These are phyloP conservation scores for Pelecanus crispus DNA, from an alignment of 2,113 vertebrate genomes.

Conservation along the genomic window DNA sequence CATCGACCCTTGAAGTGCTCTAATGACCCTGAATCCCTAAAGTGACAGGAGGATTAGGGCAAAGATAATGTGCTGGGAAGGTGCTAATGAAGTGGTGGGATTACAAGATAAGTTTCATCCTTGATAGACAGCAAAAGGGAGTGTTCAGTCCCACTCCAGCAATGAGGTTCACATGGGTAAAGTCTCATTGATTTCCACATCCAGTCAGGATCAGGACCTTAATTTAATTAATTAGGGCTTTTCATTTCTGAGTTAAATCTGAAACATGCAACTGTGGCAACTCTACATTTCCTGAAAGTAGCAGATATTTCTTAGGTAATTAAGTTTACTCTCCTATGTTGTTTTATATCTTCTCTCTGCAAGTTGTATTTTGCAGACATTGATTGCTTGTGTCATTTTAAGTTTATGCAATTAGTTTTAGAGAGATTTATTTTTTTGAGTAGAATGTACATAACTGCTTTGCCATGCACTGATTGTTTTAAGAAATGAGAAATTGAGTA, in stretches of 20 bases:
- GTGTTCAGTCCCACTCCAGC: not conserved
- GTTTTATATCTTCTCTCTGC: not conserved
- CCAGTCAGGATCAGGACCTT: not conserved
- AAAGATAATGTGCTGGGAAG: constrained; percentile 64
- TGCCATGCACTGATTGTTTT: not conserved
- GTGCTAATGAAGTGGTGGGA: constrained; percentile 77
- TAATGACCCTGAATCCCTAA: constrained; percentile 83
- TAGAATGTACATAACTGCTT: not conserved
- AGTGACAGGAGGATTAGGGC: constrained; percentile 61
- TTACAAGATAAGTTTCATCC: constrained; percentile 32
- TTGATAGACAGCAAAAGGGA: not conserved
- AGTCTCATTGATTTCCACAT: not conserved
- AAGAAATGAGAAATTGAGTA: not conserved
- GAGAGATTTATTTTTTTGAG: not conserved
- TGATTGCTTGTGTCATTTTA: not conserved
- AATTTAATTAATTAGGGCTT: constrained; percentile 28
- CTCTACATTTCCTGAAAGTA: not conserved
- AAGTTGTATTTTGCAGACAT: not conserved
- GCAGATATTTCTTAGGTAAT: not conserved
- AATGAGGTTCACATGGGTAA: not conserved
- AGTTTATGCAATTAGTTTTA: not conserved
- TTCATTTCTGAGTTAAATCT: not conserved
- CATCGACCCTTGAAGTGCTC: constrained; percentile 78
- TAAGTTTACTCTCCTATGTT: not conserved
- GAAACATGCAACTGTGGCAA: not conserved